Evolutionary conservation across 2,888 invertebrate species (phyloP).

Genomic region (Morpho deidamia): DNA sequence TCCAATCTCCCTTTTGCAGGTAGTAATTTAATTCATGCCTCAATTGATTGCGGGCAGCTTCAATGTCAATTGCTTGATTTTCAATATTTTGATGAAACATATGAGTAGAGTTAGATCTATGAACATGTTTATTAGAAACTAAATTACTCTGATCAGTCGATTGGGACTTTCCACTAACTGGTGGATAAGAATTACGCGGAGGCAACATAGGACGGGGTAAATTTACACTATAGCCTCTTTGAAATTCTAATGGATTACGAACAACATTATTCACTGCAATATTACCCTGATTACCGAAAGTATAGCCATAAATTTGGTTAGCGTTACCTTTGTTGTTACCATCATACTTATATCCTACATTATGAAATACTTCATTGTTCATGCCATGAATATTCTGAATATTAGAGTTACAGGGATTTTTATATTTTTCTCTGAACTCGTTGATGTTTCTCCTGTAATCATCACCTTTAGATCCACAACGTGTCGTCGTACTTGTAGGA

Average conservation of each 20-base stretch:
- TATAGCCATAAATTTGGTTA: conserved; percentile 72
- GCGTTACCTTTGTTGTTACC: conserved; percentile 58
- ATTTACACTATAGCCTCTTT: conserved; percentile 77
- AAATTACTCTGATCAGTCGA: conserved; percentile 70
- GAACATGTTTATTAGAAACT: conserved; percentile 76
- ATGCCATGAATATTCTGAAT: conserved; percentile 49
- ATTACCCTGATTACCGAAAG: conserved; percentile 77
- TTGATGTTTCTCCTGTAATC: conserved; percentile 79
- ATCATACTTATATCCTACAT: conserved; percentile 66
- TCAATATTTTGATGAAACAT: conserved; percentile 71
- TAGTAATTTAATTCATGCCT: conserved; percentile 71
- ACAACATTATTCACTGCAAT: conserved; percentile 68
- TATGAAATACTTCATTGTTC: conserved; percentile 69
- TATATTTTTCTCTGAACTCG: conserved; percentile 81
- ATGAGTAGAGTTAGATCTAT: conserved; percentile 81
- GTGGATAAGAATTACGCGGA: conserved; percentile 81
- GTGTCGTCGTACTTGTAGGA: conserved; percentile 63
- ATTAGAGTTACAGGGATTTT: conserved; percentile 68
- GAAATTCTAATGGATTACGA: conserved; percentile 77
- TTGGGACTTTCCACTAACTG: conserved; percentile 77
- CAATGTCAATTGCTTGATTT: conserved; percentile 59
- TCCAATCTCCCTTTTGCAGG: conserved; percentile 73
- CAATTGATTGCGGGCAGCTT: conserved; percentile 67
- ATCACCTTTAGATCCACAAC: conserved; percentile 67
- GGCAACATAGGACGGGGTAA: conserved; percentile 79